Percentiles rank a stretch among this genome's conserved stretches.
Evolutionary conservation across 1,140 invertebrate genomes (phyloP).

Genomic region (Idris sp.): DNA sequence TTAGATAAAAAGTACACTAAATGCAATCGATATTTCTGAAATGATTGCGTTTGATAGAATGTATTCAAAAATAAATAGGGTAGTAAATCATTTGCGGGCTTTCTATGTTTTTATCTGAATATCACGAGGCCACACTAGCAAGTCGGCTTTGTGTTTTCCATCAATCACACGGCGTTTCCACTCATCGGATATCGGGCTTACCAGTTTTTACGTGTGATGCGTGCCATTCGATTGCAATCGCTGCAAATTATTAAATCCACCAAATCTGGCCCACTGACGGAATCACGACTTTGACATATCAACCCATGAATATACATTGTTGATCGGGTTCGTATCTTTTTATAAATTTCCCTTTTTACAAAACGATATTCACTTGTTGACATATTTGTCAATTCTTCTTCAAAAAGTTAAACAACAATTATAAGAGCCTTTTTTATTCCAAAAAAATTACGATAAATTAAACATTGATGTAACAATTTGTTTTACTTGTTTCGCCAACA

Average conservation of each 20-base stretch:
- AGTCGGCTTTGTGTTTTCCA: constrained; percentile 74
- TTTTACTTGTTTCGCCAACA: too few relatives aligned
- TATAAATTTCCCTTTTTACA: constrained; percentile 15
- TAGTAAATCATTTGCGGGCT: constrained; percentile 75
- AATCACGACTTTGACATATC: constrained; percentile 58
- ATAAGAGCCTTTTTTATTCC: too few relatives aligned
- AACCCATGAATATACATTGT: constrained; percentile 51
- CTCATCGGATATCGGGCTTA: constrained; percentile 70
- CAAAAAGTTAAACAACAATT: constrained; percentile 2
- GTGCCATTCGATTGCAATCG: constrained; percentile 74
- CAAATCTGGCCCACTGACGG: constrained; percentile 66
- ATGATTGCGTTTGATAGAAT: constrained; percentile 25
- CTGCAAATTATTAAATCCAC: constrained; percentile 76
- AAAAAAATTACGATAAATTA: constrained; percentile 9
- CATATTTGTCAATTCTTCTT: constrained; percentile 30
- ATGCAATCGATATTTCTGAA: constrained; percentile 23
- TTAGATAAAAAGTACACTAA: constrained; percentile 15
- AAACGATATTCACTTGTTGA: constrained; percentile 34
- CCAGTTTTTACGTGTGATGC: constrained; percentile 74
- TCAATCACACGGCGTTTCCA: constrained; percentile 76
- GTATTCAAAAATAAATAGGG: constrained; percentile 67
- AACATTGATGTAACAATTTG: too few relatives aligned
- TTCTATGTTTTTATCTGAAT: constrained; percentile 76
- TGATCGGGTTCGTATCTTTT: constrained; percentile 36
- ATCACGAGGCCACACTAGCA: constrained; percentile 60